phyloP scores from a whole-genome alignment of 2,888 invertebrate species.

The Clistopyga incitator region DNA sequence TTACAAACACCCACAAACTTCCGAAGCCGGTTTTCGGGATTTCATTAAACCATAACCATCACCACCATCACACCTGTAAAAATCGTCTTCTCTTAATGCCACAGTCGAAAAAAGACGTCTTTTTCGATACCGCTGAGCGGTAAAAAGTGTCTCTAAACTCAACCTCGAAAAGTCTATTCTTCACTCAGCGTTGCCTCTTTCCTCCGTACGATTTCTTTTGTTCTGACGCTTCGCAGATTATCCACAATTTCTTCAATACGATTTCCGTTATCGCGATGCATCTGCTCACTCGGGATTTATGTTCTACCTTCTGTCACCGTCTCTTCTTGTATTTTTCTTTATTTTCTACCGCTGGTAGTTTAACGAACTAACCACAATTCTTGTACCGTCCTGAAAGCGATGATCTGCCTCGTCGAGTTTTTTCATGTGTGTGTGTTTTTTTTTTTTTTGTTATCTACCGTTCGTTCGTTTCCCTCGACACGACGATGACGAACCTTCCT shows the following conservation, averaged over 20 bases:
- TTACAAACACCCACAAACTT: background rate
- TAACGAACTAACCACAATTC: background rate
- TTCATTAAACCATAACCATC: background rate
- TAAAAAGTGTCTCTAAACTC: background rate
- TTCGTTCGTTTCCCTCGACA: constrained; percentile 12
- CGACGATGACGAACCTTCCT: constrained; percentile 55
- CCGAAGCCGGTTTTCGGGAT: background rate
- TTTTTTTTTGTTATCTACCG: background rate
- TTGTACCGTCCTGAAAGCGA: background rate
- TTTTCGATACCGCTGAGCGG: background rate
- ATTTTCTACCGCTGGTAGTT: background rate
- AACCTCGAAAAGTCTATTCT: background rate
- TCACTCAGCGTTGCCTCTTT: constrained; percentile 1
- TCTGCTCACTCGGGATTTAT: constrained; percentile 16
- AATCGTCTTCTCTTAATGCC: background rate
- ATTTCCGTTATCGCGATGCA: constrained; percentile 45
- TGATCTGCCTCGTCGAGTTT: constrained; percentile 2
- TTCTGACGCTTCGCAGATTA: constrained; percentile 15
- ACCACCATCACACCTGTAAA: constrained; percentile 3
- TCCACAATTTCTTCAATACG: constrained; percentile 53
- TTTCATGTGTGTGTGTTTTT: too few relatives aligned
- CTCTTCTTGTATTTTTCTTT: background rate
- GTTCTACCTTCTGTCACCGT: background rate
- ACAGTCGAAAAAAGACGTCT: background rate
- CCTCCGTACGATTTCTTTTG: constrained; percentile 68